A percentile compares a stretch with the other conserved stretches of the same genome.
These are phyloP conservation scores for Arrhamphus sclerolepis DNA, from an alignment of 2,797 vertebrate genomes.

Conservation along the genomic window DNA sequence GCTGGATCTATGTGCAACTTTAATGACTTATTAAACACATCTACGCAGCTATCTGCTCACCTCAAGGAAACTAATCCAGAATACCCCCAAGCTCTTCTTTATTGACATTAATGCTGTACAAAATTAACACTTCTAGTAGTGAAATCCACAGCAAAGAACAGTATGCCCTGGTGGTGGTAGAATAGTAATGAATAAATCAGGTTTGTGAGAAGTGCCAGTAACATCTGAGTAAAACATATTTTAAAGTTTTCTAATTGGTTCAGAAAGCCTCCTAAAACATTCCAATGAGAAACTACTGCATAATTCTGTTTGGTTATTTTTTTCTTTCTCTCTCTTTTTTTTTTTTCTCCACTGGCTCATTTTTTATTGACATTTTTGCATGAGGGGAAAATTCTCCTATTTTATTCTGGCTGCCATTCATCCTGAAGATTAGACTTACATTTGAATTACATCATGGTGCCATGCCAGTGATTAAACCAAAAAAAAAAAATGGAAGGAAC, in stretches of 20 bases:
- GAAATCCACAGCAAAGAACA: slow-evolving; percentile 4
- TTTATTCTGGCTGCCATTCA: not conserved
- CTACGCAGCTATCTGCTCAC: slow-evolving; percentile 20
- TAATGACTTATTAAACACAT: slow-evolving; percentile 32
- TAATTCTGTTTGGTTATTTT: slow-evolving; percentile 14
- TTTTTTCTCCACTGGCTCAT: slow-evolving; percentile 7
- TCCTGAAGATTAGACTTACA: slow-evolving; percentile 3
- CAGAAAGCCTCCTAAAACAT: not conserved
- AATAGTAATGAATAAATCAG: slow-evolving; percentile 16
- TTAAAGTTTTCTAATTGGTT: slow-evolving; percentile 11
- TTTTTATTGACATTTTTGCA: slow-evolving; percentile 5
- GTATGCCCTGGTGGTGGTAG: too few relatives aligned
- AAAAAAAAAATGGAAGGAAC: not conserved
- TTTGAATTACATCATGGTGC: slow-evolving; percentile 2
- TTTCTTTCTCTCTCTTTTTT: slow-evolving; percentile 9
- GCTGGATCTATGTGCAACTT: slow-evolving; percentile 19
- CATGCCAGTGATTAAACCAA: not conserved
- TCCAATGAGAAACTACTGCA: slow-evolving; percentile 1
- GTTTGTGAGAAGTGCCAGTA: slow-evolving; percentile 3
- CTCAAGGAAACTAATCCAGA: slow-evolving; percentile 1
- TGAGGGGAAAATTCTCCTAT: not conserved
- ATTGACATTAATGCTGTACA: not conserved
- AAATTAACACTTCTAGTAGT: not conserved
- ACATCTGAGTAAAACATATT: slow-evolving; percentile 16
- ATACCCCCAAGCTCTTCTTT: not conserved